A percentile compares a stretch with the other conserved stretches of the same genome.
Evolutionary conservation across 1,140 invertebrate genomes (phyloP).

Genomic region (Sycophaga agraensis): DNA sequence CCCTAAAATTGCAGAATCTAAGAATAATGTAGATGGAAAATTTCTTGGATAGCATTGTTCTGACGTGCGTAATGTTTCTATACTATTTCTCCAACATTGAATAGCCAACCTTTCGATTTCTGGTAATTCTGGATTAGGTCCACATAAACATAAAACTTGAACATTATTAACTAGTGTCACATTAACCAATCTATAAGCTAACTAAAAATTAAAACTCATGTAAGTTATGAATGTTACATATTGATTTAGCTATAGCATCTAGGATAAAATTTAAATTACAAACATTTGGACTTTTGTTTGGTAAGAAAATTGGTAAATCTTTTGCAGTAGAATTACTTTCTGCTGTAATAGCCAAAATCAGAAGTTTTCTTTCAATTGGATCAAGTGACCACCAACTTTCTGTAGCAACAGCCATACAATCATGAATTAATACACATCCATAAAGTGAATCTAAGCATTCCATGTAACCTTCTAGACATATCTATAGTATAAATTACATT

Average conservation of each 20-base stretch:
- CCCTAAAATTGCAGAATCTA: conserved; percentile 69
- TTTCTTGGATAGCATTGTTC: conserved; percentile 66
- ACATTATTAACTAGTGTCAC: conserved; percentile 73
- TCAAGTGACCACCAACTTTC: conserved; percentile 77
- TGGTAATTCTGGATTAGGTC: conserved; percentile 70
- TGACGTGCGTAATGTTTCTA: conserved; percentile 66
- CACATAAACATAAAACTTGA: conserved; percentile 76
- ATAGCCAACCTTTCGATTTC: conserved; percentile 73
- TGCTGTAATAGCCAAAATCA: conserved; percentile 66
- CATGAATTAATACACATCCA: conserved; percentile 76
- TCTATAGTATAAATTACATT: conserved; percentile 54
- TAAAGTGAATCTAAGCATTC: conserved; percentile 76
- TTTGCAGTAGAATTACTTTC: conserved; percentile 67
- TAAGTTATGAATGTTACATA: background rate
- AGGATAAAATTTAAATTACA: conserved; percentile 34
- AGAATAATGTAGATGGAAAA: conserved; percentile 62
- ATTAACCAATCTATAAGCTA: conserved; percentile 77
- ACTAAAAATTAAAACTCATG: conserved; percentile 55
- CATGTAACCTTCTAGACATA: conserved; percentile 72
- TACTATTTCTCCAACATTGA: conserved; percentile 72
- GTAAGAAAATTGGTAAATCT: conserved; percentile 80
- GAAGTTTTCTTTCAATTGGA: conserved; percentile 71
- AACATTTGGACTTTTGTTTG: conserved; percentile 80
- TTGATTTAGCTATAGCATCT: background rate
- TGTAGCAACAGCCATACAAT: conserved; percentile 74